Percentiles rank a stretch among this genome's conserved stretches.
These are phyloP conservation scores for Thryonomys swinderianus DNA, from an alignment of 2,113 vertebrate genomes.

Conservation along the genomic window DNA sequence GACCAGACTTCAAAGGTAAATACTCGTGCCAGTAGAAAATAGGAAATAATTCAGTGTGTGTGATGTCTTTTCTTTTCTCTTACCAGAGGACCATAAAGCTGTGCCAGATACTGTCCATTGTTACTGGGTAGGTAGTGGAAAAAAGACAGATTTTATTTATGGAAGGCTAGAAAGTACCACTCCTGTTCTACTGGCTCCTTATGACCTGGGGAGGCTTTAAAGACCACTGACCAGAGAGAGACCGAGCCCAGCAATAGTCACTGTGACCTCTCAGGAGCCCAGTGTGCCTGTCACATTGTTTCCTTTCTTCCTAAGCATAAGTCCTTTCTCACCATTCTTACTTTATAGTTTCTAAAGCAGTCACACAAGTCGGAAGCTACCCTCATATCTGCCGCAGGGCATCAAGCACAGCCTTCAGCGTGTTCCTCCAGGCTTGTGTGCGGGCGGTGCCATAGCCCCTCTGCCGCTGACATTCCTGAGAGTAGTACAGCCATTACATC, in stretches of 20 bases:
- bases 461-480: not conserved
- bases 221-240: not conserved
- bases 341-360: not conserved
- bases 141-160: not conserved
- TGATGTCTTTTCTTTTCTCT: not conserved
- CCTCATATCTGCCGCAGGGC: not conserved
- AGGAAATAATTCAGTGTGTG: not conserved
- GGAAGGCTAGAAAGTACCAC: not conserved
- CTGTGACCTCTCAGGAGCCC: not conserved
- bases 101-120: not conserved
- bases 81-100: not conserved
- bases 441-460: too few species aligned
- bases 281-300: not conserved
- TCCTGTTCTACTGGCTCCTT: not conserved
- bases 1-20: slow-evolving; percentile 95
- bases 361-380: not conserved
- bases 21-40: not conserved
- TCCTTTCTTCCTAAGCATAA: not conserved
- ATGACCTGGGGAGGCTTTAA: not conserved
- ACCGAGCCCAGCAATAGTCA: not conserved
- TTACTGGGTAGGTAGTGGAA: not conserved
- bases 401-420: not conserved
- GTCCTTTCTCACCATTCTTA: not conserved
- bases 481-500: not conserved
- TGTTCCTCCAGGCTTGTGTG: not conserved